Evolutionary conservation across 2,888 invertebrate species (phyloP).

Genomic region (Boloria euphrosyne): DNA sequence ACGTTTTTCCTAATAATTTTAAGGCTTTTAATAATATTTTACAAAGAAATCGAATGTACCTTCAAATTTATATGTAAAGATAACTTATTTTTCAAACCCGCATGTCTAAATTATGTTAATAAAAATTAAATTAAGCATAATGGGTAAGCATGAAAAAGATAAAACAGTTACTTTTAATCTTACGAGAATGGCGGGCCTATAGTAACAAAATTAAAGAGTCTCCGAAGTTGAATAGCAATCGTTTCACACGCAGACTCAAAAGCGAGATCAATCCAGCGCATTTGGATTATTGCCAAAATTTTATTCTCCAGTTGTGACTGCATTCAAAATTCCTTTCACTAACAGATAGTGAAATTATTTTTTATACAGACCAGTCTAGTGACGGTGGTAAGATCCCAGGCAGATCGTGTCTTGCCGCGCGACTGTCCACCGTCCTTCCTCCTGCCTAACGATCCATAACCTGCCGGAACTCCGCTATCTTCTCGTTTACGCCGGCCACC

Average conservation of each 20-base stretch:
- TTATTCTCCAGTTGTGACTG: conserved; percentile 61
- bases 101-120: too few species aligned
- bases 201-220: conserved; percentile 36
- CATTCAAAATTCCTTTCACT: conserved; percentile 44
- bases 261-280: conserved; percentile 71
- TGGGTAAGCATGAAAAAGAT: neutral
- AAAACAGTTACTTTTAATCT: conserved; percentile 4
- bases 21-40: too few species aligned
- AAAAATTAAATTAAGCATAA: neutral
- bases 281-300: conserved; percentile 73
- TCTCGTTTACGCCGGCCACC: conserved; percentile 76
- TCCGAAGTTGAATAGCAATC: conserved; percentile 57
- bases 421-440: conserved; percentile 74
- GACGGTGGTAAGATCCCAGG: conserved; percentile 84
- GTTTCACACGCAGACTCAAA: conserved; percentile 63
- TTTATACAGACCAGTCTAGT: conserved; percentile 80
- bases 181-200: conserved; percentile 1
- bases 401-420: conserved; percentile 78
- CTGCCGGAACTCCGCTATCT: conserved; percentile 63
- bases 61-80: too few species aligned
- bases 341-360: conserved; percentile 40
- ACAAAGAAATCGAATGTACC: too few species aligned
- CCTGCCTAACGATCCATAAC: conserved; percentile 80
- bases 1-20: too few species aligned
- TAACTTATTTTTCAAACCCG: too few species aligned